Conservation (phyloP, 2,797 vertebrate species). For the Adelosebastes latens region DNA sequence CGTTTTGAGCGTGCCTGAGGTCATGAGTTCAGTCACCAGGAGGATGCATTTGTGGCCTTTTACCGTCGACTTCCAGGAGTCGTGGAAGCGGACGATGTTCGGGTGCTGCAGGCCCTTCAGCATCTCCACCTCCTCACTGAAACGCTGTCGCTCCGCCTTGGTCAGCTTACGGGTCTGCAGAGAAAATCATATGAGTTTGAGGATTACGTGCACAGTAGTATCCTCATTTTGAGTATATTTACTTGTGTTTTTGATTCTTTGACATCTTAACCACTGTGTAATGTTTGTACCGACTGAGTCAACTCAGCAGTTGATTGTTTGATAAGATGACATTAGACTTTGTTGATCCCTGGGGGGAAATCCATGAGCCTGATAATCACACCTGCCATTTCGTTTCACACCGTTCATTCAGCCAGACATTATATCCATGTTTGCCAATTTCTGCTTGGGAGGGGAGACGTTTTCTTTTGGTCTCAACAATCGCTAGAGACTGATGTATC, state of each 20-base stretch:
- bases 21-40: slow-evolving; percentile 98
- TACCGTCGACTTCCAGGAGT: slow-evolving; percentile 95
- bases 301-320: neutral
- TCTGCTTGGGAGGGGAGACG: too few relatives aligned
- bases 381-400: neutral
- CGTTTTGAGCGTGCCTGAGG: slow-evolving; percentile 98
- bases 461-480: neutral
- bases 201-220: neutral
- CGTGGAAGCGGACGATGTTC: slow-evolving; percentile 98
- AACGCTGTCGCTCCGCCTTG: slow-evolving; percentile 92
- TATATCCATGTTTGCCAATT: neutral
- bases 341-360: neutral
- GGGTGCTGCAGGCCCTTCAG: slow-evolving; percentile 97
- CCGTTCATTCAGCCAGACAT: neutral
- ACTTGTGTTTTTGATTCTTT: neutral
- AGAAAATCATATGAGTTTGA: neutral
- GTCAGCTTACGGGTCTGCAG: slow-evolving; percentile 92
- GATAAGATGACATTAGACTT: neutral
- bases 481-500: neutral
- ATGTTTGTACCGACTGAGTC: neutral
- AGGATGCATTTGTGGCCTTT: slow-evolving; percentile 97
- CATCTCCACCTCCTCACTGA: slow-evolving; percentile 99
- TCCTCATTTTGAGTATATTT: neutral
- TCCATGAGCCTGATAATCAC: neutral
- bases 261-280: neutral